Evolutionary conservation across 2,797 vertebrate genomes (phyloP), one percentile per base, ranked within the genome.

Genomic region (Acanthiza pusilla): DNA sequence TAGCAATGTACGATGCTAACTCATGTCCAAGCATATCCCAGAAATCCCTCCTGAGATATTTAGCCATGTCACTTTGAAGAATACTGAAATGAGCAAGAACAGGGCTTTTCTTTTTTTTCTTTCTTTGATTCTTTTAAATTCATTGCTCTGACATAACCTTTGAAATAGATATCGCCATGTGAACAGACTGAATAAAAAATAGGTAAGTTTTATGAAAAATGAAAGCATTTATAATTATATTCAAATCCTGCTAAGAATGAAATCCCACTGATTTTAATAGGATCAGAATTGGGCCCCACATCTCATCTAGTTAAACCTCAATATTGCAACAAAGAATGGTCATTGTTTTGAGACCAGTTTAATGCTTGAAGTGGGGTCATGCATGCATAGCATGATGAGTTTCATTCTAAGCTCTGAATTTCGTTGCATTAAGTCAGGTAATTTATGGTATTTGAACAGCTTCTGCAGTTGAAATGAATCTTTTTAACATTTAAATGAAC

Each of bases 161-260:
- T 93, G 68, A 73, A 96, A 73, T 57, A 80, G 80, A 67, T 89
- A 61, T 11, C 74, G 22, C 13, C 7, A 48, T 91, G 76, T 76
- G 60, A 94, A 83, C 13, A 17, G 58, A 86, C 17, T 75, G 88
- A 96, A 88, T 60, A 48, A 93, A 95, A 89, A 73, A 75, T 51
- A 67, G 36, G 18, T 55, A 88, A 92, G 72, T 76, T 84, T 96
- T 93, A 60, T 58, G 27, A 80, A 92, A 96, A 95, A 90, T 47
- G 72, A 93, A 96, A 94, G 82, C 51, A 67, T 62, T 70, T 50
- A 84, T 93, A 96, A 96, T 93, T 95, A 82, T 71, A 93, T 94
- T 95, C 72, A 95, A 97, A 96, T 94, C 55, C 94, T 91, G 63
- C 84, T 91, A 93, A 88, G 84, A 93, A 91, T 48, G 43, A 96